Percentiles rank a stretch among this genome's conserved stretches.
phyloP scores from a whole-genome alignment of 2,888 invertebrate species.

The Thymelicus acteon region DNA sequence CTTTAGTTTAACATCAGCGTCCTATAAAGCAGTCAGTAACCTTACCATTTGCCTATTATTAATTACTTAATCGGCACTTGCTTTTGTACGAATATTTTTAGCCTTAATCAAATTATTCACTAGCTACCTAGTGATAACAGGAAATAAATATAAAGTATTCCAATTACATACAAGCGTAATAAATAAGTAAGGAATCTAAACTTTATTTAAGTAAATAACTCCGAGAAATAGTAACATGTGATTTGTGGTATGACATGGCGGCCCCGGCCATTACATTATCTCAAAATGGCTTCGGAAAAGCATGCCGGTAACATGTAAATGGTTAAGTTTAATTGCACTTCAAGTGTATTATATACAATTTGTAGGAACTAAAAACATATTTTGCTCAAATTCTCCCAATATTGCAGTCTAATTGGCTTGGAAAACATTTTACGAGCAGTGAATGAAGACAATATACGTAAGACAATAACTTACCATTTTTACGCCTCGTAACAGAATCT shows the following conservation, averaged over 20 bases:
- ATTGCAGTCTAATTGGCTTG: too few relatives aligned
- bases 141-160: not conserved
- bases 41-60: not conserved
- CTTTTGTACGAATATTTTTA: not conserved
- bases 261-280: slow-evolving; percentile 64
- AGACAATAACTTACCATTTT: slow-evolving; percentile 44
- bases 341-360: too few relatives aligned
- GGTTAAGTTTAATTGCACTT: not conserved
- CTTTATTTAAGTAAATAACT: slow-evolving; percentile 1
- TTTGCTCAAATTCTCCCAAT: too few relatives aligned
- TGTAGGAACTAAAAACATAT: too few relatives aligned
- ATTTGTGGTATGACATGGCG: slow-evolving; percentile 72
- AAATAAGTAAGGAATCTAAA: not conserved
- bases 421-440: too few relatives aligned
- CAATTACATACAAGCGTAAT: not conserved
- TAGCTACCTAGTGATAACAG: not conserved
- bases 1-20: not conserved
- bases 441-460: not conserved
- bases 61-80: not conserved
- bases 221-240: slow-evolving; percentile 52
- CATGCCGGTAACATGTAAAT: slow-evolving; percentile 57
- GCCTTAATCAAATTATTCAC: not conserved
- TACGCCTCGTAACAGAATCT: slow-evolving; percentile 30
- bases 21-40: too few relatives aligned
- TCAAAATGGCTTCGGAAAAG: slow-evolving; percentile 74